These are phyloP conservation scores for Gryllus longicercus DNA, from an alignment of 2,888 invertebrate species.

Conservation along the genomic window DNA sequence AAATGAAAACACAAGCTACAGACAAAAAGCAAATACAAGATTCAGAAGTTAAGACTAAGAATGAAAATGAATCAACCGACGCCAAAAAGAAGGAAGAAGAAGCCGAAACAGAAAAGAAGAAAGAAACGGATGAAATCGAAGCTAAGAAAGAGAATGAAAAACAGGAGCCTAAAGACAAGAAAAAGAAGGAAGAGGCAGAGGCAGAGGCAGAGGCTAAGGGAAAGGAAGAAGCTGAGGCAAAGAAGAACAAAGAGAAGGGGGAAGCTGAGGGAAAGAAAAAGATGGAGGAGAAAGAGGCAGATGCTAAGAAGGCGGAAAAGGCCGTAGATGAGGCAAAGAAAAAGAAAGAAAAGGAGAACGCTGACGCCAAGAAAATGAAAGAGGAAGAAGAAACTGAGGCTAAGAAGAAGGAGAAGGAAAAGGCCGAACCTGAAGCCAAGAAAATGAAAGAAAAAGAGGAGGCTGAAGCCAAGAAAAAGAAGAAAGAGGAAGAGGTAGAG, in stretches of 20 bases:
- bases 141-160: neutral
- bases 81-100: neutral
- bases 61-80: too few relatives aligned
- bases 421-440: neutral
- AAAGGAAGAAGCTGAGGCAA: conserved; percentile 23
- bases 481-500: neutral
- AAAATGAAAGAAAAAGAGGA: neutral
- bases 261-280: too few relatives aligned
- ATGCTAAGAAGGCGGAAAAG: conserved; percentile 32
- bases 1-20: neutral
- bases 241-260: too few relatives aligned
- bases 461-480: too few relatives aligned
- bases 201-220: conserved; percentile 34
- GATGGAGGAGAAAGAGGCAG: conserved; percentile 22
- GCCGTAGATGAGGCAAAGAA: conserved; percentile 30
- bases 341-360: conserved; percentile 27
- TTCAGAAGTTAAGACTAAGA: neutral
- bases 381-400: conserved; percentile 25
- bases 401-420: neutral
- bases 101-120: neutral
- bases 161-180: neutral
- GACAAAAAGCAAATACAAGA: neutral
- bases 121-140: neutral
- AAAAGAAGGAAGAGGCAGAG: neutral
- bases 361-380: neutral